These are phyloP conservation scores for Chloroceryle inda DNA, from an alignment of 2,797 vertebrate species.

Conservation along the genomic window DNA sequence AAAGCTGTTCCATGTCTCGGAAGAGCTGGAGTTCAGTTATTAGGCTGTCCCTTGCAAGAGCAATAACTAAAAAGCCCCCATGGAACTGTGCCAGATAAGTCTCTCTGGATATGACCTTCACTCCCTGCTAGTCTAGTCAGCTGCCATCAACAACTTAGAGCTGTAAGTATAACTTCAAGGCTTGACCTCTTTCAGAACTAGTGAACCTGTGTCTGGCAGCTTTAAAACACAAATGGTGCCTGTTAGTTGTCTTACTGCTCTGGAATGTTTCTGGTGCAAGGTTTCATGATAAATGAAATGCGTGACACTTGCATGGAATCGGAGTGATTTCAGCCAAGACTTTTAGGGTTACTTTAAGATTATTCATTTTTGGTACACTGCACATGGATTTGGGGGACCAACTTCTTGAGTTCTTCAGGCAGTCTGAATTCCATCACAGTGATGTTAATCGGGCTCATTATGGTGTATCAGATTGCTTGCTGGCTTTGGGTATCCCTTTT, in stretches of 20 bases:
- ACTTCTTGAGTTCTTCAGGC: background rate
- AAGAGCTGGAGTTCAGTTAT: background rate
- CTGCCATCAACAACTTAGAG: background rate
- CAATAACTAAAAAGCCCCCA: background rate
- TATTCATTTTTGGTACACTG: background rate
- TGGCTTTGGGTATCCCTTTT: background rate
- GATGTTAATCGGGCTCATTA: background rate
- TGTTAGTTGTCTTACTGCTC: background rate
- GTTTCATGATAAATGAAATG: background rate
- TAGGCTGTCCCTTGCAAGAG: background rate
- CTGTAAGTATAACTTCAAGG: background rate
- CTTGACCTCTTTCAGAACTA: background rate
- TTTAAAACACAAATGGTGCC: background rate
- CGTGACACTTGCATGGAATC: background rate
- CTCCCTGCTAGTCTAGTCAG: background rate
- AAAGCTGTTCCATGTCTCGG: background rate
- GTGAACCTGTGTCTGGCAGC: background rate
- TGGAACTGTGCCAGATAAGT: background rate
- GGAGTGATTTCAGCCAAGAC: background rate
- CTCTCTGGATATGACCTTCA: background rate
- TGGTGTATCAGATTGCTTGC: background rate
- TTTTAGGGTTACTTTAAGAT: background rate
- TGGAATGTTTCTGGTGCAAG: background rate
- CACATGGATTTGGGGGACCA: background rate
- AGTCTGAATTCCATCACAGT: background rate